Percentiles rank a stretch among this genome's conserved stretches.
phyloP scores from a whole-genome alignment of 2,888 invertebrate genomes.

The Meghimatium bilineatum region DNA sequence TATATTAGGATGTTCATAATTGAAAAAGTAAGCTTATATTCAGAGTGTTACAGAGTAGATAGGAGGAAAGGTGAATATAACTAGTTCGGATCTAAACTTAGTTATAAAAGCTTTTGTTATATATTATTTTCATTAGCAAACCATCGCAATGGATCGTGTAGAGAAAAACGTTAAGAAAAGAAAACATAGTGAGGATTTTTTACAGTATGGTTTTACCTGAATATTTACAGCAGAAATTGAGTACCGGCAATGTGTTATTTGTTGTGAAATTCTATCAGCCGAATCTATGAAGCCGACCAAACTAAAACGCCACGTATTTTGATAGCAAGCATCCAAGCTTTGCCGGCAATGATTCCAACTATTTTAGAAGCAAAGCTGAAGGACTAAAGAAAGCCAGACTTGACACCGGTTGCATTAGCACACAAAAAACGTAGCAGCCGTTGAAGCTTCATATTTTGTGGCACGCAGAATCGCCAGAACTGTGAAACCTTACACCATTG shows the following conservation, averaged over 20 bases:
- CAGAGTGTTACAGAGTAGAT: too few species aligned
- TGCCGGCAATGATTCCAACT: background rate
- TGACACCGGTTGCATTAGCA: constrained; percentile 1
- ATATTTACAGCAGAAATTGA: background rate
- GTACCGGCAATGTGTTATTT: background rate
- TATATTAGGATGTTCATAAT: too few species aligned
- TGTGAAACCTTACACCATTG: background rate
- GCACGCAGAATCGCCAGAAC: constrained; percentile 2
- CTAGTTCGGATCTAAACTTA: too few species aligned
- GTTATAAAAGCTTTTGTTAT: too few species aligned
- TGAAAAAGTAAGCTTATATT: too few species aligned
- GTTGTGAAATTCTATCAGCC: background rate
- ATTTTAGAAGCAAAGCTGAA: constrained; percentile 8
- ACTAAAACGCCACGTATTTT: constrained; percentile 1
- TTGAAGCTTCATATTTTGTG: constrained; percentile 12
- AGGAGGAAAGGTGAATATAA: too few species aligned
- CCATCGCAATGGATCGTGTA: too few species aligned
- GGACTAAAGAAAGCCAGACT: background rate
- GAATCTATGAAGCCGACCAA: constrained; percentile 3
- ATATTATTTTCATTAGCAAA: too few species aligned
- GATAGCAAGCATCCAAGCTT: constrained; percentile 16
- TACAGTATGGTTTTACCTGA: too few species aligned
- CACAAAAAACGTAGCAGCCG: constrained; percentile 13
- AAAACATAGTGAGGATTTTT: too few species aligned
- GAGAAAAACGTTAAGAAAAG: too few species aligned